Evolutionary conservation across 2,888 invertebrate genomes (phyloP).

Genomic region (Macrosiphum euphorbiae): DNA sequence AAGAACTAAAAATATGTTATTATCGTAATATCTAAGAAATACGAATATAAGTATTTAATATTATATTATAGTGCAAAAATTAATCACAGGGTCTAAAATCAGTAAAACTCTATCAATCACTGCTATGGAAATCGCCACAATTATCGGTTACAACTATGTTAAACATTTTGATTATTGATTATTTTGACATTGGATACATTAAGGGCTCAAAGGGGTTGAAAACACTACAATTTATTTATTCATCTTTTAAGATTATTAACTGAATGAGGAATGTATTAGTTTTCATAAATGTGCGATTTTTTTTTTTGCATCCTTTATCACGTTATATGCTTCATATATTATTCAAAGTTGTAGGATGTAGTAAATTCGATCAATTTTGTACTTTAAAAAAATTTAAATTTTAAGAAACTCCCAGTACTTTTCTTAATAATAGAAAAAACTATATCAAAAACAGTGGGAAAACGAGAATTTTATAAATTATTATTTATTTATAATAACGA

Average conservation of each 20-base stretch:
- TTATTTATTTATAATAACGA: no score
- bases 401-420: no score
- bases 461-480: no score
- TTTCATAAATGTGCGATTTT: no score
- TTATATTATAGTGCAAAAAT: neutral
- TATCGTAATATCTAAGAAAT: neutral
- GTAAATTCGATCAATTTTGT: no score
- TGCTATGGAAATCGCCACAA: neutral
- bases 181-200: neutral
- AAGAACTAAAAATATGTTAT: neutral
- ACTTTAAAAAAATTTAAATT: no score
- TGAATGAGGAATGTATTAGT: neutral
- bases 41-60: no score
- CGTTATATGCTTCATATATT: no score
- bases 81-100: neutral
- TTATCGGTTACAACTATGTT: neutral
- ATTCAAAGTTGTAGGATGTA: no score
- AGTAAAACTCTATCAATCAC: neutral
- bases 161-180: neutral
- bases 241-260: neutral
- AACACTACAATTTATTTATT: neutral
- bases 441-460: no score
- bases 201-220: neutral
- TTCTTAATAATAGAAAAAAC: no score
- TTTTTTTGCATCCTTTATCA: no score